A percentile compares a stretch with the other conserved stretches of the same genome.
Conservation (phyloP, 92 coral and sea anemone species). For the Zoanthus sansibaricus region DNA sequence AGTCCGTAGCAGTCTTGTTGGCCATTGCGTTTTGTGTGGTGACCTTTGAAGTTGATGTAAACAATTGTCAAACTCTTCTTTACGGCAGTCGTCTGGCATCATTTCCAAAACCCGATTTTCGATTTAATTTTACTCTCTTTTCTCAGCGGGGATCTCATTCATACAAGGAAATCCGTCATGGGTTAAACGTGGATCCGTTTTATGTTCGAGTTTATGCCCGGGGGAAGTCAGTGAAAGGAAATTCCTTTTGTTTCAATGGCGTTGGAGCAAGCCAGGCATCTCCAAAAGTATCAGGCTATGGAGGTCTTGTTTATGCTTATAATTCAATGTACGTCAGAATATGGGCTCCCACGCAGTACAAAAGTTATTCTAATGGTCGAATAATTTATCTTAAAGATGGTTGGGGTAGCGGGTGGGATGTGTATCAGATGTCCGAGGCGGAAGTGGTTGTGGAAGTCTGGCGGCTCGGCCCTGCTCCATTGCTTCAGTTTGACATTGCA, state of each 20-base stretch:
- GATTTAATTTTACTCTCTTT: slow-evolving; percentile 73
- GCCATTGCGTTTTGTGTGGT: slow-evolving; percentile 40
- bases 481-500: slow-evolving; percentile 79
- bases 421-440: slow-evolving; percentile 71
- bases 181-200: slow-evolving; percentile 83
- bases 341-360: slow-evolving; percentile 89
- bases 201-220: slow-evolving; percentile 95
- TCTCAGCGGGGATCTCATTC: slow-evolving; percentile 85
- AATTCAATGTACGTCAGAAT: slow-evolving; percentile 82
- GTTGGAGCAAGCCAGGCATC: slow-evolving; percentile 92
- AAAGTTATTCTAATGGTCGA: slow-evolving; percentile 67
- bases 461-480: slow-evolving; percentile 88
- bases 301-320: slow-evolving; percentile 95
- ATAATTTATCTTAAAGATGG: slow-evolving; percentile 89
- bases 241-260: slow-evolving; percentile 86
- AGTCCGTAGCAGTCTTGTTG: slow-evolving; percentile 55
- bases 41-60: slow-evolving; percentile 24
- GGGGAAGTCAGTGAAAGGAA: slow-evolving; percentile 65
- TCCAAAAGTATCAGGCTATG: slow-evolving; percentile 70
- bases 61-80: slow-evolving; percentile 42
- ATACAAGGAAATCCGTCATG: slow-evolving; percentile 88
- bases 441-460: slow-evolving; percentile 90
- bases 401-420: slow-evolving; percentile 82
- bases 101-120: slow-evolving; percentile 90
- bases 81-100: slow-evolving; percentile 78